Evolutionary conservation across 2,113 vertebrate genomes (phyloP), one percentile per base, ranked within the genome.

Genomic region (Cyphomyrus discorhynchus): DNA sequence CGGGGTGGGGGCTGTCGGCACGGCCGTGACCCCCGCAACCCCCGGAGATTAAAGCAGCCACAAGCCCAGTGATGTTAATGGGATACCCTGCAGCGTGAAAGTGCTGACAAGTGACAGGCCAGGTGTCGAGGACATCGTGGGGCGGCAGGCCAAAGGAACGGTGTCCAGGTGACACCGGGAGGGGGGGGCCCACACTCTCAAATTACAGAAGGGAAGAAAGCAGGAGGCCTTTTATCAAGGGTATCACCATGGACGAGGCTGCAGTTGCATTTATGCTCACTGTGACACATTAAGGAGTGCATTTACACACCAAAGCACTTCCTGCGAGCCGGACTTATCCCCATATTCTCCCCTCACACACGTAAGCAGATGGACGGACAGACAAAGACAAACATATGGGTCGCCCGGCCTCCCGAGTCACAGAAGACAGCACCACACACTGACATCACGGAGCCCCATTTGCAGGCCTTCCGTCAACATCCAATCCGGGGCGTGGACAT

Each of bases 31-130:
- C 89, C 31, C 56, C 9, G 0, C 19, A 90, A 50, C 85, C 62
- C n/a, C n/a, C 39, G 3, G 35, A 53, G 89, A 87, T 90, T 87
- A 89, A 66, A 24, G 85, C 46, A 42, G 83, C 85, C 47, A 17
- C 46, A 80, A 80, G 85, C 85, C 47, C 66, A n/a, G 15, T 80
- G 89, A 87, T 90, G 62, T 88, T 90, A 90, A 90, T 87, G 74
- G 89, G 89, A 90, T 87, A 53, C 46, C 84, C 45, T 39, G 84
- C 45, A 39, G 84, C 74, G 89, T 24, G 62, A 90, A 58, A 31
- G 42, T 27, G 74, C 85, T 87, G 85, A 66, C 89, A 80, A 86
- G 84, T 88, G 89, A 90, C 62, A 88, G 58, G 56, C 49, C 86
- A 86, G 86, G 58, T 58, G 56, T 39, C 35, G 15, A 80, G 35